Evolutionary conservation across 2,888 invertebrate genomes (phyloP), one percentile per base, ranked within the genome.

Genomic region (Limenitis camilla): DNA sequence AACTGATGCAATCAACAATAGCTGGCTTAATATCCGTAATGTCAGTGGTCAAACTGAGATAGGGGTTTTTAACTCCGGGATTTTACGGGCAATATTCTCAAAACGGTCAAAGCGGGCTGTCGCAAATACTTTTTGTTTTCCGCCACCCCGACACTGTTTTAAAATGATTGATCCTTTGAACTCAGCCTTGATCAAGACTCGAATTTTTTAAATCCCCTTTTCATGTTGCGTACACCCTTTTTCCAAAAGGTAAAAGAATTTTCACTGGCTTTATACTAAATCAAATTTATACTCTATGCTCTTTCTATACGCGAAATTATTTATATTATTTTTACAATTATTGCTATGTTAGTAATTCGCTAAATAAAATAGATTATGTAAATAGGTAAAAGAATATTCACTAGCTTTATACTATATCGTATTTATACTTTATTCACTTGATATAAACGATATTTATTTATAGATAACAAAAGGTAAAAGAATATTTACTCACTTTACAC

Each of bases 1-100:
- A 39, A 44, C 44, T 51, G 44, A 51, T 44, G 32, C 19, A 43
- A 51, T 51, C 44, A 44, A 38, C 39, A 32, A 29, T 45, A 19
- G 43, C 35, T 45, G 44, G 35, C 35, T 44, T 53, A 45, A 49
- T 49, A 49, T 49, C 53, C 49, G 53, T 49, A 44, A 40, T 44
- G 28, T 29, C 44, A 45, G 40, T 43, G 30, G 44, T 30, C 39
- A 50, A 50, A 39, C 44, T 39, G 39, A 44, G 43, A 50, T 31
- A 39, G 31, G 35, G 27, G 30, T 49, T 44, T 44, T 36, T 49
- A 38, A 49, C 40, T 27, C 36, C 30, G 10, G 39, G 35, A 49
- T 52, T 49, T 31, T 39, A 49, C 30, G 27, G 35, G 39, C 48
- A 44, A 53, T 53, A 53, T 49, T 43, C 33, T 44, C 40, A 41